Conservation (phyloP, 2,113 vertebrate species). For the Rhinoderma darwinii region DNA sequence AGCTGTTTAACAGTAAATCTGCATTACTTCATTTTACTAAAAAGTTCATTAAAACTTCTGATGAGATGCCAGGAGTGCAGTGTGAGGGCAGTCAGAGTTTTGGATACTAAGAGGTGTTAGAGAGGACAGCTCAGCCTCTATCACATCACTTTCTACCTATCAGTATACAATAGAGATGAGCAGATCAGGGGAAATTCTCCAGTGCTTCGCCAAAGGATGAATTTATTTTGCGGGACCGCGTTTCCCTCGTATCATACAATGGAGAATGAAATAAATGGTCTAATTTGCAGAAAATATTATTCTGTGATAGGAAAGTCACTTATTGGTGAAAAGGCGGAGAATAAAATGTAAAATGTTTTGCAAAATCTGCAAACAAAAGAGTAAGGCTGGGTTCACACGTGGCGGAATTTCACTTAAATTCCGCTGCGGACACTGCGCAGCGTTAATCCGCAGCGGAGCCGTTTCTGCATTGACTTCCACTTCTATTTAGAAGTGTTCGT, state of each 20-base stretch:
- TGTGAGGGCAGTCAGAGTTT: neutral
- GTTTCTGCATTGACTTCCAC: too few relatives aligned
- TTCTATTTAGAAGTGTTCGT: too few relatives aligned
- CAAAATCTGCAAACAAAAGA: too few relatives aligned
- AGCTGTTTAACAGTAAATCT: slow-evolving; percentile 2
- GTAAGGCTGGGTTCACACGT: too few relatives aligned
- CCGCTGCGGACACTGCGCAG: too few relatives aligned
- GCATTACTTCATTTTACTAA: neutral
- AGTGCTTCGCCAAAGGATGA: neutral
- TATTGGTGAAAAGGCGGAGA: too few relatives aligned
- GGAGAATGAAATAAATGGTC: too few relatives aligned
- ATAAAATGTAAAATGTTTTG: too few relatives aligned
- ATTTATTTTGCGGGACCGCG: neutral
- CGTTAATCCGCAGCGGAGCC: too few relatives aligned
- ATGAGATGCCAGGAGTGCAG: neutral
- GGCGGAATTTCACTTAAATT: too few relatives aligned
- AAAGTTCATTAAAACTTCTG: slow-evolving; percentile 21
- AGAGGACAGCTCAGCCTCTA: neutral
- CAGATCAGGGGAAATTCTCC: neutral
- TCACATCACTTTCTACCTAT: neutral
- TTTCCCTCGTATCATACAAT: neutral
- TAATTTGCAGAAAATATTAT: too few relatives aligned
- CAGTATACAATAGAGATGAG: neutral
- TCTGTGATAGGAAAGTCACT: too few relatives aligned
- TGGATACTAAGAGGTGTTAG: neutral